These are phyloP conservation scores for Rhopalosiphum padi DNA, from an alignment of 1,140 invertebrate genomes.

Conservation along the genomic window DNA sequence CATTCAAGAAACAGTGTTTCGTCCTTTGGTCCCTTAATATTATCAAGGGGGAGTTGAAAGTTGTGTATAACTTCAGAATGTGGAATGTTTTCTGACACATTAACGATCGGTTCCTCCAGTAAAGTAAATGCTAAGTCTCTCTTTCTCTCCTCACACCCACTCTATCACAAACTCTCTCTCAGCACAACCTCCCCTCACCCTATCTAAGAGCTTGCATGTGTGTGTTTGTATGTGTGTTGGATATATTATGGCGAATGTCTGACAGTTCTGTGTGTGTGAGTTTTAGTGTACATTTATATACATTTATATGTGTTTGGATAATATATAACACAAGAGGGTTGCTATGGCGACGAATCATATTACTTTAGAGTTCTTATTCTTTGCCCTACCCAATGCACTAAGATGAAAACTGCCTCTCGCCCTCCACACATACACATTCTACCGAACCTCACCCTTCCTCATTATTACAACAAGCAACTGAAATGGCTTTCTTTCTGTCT, in stretches of 20 bases:
- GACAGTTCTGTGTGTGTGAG: slow-evolving; percentile 52
- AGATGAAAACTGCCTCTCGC: slow-evolving; percentile 38
- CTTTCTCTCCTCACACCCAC: slow-evolving; percentile 2
- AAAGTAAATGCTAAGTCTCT: slow-evolving; percentile 57
- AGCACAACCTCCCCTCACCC: neutral
- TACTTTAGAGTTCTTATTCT: slow-evolving; percentile 58
- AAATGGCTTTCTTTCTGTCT: slow-evolving; percentile 57
- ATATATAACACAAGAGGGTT: slow-evolving; percentile 57
- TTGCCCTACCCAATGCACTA: slow-evolving; percentile 47
- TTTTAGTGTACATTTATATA: slow-evolving; percentile 52
- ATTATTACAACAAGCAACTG: slow-evolving; percentile 45
- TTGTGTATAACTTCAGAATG: slow-evolving; percentile 57
- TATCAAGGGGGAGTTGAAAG: slow-evolving; percentile 53
- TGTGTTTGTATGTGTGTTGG: slow-evolving; percentile 44
- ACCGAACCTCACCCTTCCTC: slow-evolving; percentile 29
- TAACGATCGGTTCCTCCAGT: slow-evolving; percentile 57
- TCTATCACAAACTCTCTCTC: neutral
- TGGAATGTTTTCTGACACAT: slow-evolving; percentile 58
- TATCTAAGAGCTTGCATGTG: neutral
- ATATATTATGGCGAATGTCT: slow-evolving; percentile 57
- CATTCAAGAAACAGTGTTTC: slow-evolving; percentile 42
- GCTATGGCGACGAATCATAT: slow-evolving; percentile 56
- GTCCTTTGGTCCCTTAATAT: slow-evolving; percentile 51
- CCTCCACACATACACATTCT: slow-evolving; percentile 12
- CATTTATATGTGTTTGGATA: slow-evolving; percentile 57